Evolutionary conservation across 2,888 invertebrate species (phyloP).

Genomic region (Phengaris alcon): DNA sequence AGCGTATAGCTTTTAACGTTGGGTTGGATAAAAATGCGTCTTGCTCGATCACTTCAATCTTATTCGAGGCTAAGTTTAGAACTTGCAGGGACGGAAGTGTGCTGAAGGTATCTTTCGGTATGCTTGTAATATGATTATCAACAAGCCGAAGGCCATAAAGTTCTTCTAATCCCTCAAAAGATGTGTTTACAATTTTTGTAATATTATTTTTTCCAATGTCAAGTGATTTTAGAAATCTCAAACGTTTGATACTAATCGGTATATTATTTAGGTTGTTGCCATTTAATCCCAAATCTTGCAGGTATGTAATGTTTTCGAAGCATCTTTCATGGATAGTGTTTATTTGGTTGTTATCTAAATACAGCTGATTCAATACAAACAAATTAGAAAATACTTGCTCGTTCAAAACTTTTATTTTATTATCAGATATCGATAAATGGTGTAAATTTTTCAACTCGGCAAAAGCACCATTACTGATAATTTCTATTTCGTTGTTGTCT

Average conservation of each 20-base stretch:
- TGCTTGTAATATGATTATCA: conserved; percentile 86
- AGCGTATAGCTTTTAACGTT: conserved; percentile 84
- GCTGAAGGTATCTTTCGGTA: conserved; percentile 86
- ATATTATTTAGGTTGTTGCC: conserved; percentile 83
- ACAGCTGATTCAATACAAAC: conserved; percentile 84
- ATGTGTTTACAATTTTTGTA: conserved; percentile 83
- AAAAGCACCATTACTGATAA: conserved; percentile 86
- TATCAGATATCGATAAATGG: conserved; percentile 85
- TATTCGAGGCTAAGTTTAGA: conserved; percentile 89
- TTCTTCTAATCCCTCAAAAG: conserved; percentile 86
- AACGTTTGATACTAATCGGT: conserved; percentile 83
- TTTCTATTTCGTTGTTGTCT: conserved; percentile 85
- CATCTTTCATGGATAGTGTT: conserved; percentile 82
- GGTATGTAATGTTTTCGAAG: conserved; percentile 87
- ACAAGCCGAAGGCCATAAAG: conserved; percentile 88
- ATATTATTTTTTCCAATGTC: conserved; percentile 91
- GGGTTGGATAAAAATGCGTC: conserved; percentile 87
- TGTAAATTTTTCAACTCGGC: conserved; percentile 86
- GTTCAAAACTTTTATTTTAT: conserved; percentile 83
- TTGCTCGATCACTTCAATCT: conserved; percentile 85
- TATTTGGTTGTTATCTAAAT: conserved; percentile 86
- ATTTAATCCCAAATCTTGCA: conserved; percentile 87
- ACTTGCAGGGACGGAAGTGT: conserved; percentile 86
- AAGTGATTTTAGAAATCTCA: conserved; percentile 85
- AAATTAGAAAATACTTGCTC: conserved; percentile 85